Percentiles rank a stretch among this genome's conserved stretches.
Conservation (phyloP, 2,113 vertebrate genomes). For the Oryzias woworae region DNA sequence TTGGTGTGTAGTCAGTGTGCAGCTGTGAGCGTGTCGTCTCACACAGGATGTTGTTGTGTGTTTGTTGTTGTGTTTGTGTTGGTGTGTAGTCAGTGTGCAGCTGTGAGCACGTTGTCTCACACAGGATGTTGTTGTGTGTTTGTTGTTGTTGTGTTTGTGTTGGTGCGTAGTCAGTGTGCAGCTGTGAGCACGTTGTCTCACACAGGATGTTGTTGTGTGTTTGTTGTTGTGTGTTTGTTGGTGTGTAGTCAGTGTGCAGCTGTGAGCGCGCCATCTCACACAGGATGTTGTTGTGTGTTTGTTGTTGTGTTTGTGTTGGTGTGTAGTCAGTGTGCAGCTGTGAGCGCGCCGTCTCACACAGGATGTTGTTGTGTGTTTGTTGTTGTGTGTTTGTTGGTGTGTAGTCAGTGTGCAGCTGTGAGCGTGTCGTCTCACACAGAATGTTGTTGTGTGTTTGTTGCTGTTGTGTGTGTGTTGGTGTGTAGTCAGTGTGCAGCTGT, state of each 20-base stretch:
- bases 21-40: slow-evolving; percentile 23
- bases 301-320: too few species aligned
- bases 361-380: slow-evolving; percentile 4
- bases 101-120: slow-evolving; percentile 70
- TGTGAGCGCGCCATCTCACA: too few species aligned
- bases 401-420: slow-evolving; percentile 48
- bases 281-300: too few species aligned
- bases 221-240: too few species aligned
- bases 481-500: too few species aligned
- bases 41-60: slow-evolving; percentile 2
- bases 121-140: slow-evolving; percentile 56
- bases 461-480: too few species aligned
- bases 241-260: too few species aligned
- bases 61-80: slow-evolving; percentile 18
- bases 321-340: background rate
- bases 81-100: slow-evolving; percentile 26
- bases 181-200: slow-evolving; percentile 68
- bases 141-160: slow-evolving; percentile 16
- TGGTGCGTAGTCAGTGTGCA: slow-evolving; percentile 25
- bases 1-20: too few species aligned
- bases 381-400: slow-evolving; percentile 33
- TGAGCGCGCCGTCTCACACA: slow-evolving; percentile 24
- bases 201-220: slow-evolving; percentile 60
- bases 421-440: slow-evolving; percentile 73
- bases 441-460: slow-evolving; percentile 37